Conservation (phyloP, 2,888 invertebrate genomes). For the Mystacides longicornis region DNA sequence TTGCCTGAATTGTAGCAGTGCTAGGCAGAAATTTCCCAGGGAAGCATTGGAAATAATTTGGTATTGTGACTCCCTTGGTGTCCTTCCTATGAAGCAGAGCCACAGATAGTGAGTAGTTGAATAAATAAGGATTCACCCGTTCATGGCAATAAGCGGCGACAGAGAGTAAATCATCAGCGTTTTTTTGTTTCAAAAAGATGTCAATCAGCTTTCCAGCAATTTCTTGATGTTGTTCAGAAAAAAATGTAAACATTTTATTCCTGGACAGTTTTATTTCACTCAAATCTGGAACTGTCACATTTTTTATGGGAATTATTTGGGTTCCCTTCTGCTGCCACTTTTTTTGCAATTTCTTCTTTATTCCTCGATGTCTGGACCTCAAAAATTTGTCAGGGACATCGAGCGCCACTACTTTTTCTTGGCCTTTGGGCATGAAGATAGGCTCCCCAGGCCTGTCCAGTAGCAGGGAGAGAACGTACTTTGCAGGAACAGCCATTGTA, state of each 20-base stretch:
- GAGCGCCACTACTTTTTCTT: not conserved
- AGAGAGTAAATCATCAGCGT: constrained; percentile 52
- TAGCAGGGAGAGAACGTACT: too few species aligned
- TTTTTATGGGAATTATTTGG: constrained; percentile 38
- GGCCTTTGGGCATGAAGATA: constrained; percentile 28
- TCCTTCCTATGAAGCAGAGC: constrained; percentile 50
- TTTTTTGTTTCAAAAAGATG: constrained; percentile 1
- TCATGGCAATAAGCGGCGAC: constrained; percentile 60
- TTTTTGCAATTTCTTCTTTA: not conserved
- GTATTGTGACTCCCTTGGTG: not conserved
- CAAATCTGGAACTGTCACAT: constrained; percentile 27
- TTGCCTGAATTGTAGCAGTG: not conserved
- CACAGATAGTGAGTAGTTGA: constrained; percentile 67
- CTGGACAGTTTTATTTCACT: constrained; percentile 48
- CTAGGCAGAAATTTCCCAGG: not conserved
- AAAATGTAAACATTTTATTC: constrained; percentile 30
- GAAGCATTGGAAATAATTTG: not conserved
- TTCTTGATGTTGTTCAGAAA: not conserved
- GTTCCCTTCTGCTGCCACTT: constrained; percentile 37
- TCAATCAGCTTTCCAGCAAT: not conserved
- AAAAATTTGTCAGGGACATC: not conserved
- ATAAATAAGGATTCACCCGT: constrained; percentile 65
- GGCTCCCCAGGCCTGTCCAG: constrained; percentile 58
- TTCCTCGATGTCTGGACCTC: not conserved
- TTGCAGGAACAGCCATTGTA: too few species aligned